phyloP scores from a whole-genome alignment of 2,113 vertebrate species.

The Mesoclemmys tuberculata region DNA sequence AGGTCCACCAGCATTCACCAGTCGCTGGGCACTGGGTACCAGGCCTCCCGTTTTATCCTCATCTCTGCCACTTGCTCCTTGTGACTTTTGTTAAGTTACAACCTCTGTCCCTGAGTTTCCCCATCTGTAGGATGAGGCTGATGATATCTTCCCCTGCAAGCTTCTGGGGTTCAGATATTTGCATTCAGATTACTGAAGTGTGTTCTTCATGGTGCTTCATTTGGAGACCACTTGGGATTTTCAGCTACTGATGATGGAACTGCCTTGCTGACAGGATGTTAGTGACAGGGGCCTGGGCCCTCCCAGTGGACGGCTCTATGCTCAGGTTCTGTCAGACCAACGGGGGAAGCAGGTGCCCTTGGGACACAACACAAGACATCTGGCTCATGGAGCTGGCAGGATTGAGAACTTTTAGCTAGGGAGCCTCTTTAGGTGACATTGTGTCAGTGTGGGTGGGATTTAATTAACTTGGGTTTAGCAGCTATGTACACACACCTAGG shows the following conservation, averaged over 20 bases:
- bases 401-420: neutral
- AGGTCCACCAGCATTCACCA: neutral
- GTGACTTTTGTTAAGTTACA: accelerated
- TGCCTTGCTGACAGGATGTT: neutral
- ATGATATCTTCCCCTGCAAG: neutral
- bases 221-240: accelerated
- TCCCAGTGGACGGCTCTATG: neutral
- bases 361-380: neutral
- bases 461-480: accelerated
- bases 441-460: accelerated
- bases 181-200: neutral
- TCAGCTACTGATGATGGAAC: neutral
- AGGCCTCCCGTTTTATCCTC: neutral
- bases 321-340: neutral
- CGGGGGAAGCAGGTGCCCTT: neutral
- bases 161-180: accelerated
- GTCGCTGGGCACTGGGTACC: too few relatives aligned
- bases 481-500: neutral
- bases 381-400: neutral
- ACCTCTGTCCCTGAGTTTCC: neutral
- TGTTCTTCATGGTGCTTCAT: accelerated
- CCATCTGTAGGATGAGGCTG: neutral
- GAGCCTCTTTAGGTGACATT: neutral
- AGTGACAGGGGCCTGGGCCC: too few relatives aligned
- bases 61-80: neutral